A percentile compares a stretch with the other conserved stretches of the same genome.
Evolutionary conservation across 2,888 invertebrate genomes (phyloP).

Genomic region (Euplexia lucipara): DNA sequence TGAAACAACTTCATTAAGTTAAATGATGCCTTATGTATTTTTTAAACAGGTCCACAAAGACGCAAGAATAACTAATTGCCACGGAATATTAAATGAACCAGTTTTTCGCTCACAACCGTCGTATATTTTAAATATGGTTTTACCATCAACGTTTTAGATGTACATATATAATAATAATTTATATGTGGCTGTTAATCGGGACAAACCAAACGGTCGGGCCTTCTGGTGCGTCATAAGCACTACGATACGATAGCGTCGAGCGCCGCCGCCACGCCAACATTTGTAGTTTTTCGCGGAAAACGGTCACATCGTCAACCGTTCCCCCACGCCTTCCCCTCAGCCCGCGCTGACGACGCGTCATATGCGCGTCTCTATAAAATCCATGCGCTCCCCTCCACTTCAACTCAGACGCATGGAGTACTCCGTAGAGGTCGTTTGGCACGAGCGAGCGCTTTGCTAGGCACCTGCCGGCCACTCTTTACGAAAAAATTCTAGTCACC

Average conservation of each 20-base stretch:
- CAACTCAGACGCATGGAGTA: constrained; percentile 91
- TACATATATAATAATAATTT: constrained; percentile 53
- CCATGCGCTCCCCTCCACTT: constrained; percentile 86
- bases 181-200: constrained; percentile 70
- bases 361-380: constrained; percentile 87
- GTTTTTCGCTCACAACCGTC: constrained; percentile 77
- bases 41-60: constrained; percentile 59
- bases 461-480: constrained; percentile 91
- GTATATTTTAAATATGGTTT: constrained; percentile 62
- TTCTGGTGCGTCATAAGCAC: constrained; percentile 82
- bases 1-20: constrained; percentile 15
- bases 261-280: constrained; percentile 79
- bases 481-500: constrained; percentile 90
- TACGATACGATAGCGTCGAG: constrained; percentile 78
- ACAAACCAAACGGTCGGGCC: constrained; percentile 81
- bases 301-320: constrained; percentile 82
- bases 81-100: constrained; percentile 36
- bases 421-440: constrained; percentile 92
- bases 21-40: constrained; percentile 43
- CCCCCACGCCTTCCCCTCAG: constrained; percentile 64
- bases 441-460: constrained; percentile 92
- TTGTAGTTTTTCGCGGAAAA: constrained; percentile 90
- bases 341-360: constrained; percentile 82
- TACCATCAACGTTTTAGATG: constrained; percentile 59
- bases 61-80: constrained; percentile 69